phyloP scores from a whole-genome alignment of 64 coral and sea anemone species.

The Montipora sp. region DNA sequence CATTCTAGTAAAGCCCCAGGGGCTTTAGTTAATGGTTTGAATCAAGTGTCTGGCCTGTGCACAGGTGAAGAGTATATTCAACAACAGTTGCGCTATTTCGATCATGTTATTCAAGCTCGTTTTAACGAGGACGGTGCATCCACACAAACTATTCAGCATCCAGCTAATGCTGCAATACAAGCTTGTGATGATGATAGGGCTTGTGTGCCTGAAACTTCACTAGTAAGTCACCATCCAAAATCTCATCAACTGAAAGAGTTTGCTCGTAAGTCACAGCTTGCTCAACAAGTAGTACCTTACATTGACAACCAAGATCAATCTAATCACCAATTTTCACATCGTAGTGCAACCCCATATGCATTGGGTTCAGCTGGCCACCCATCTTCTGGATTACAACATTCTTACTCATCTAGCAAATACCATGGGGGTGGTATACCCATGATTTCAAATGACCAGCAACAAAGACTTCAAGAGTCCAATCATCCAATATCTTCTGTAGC shows the following conservation, averaged over 20 bases:
- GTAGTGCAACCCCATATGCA: not conserved
- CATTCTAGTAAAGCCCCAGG: constrained; percentile 7
- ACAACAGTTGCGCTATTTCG: constrained; percentile 34
- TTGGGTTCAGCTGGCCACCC: constrained; percentile 20
- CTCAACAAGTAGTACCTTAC: constrained; percentile 23
- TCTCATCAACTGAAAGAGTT: constrained; percentile 52
- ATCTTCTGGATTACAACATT: constrained; percentile 2
- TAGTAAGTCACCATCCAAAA: constrained; percentile 2
- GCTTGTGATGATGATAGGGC: constrained; percentile 3
- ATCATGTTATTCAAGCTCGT: constrained; percentile 36
- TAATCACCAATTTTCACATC: constrained; percentile 13
- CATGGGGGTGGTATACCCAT: constrained; percentile 23
- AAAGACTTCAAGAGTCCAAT: constrained; percentile 56
- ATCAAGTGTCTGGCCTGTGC: not conserved
- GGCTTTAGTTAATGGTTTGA: constrained; percentile 21
- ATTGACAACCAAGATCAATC: constrained; percentile 11
- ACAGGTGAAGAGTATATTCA: constrained; percentile 25
- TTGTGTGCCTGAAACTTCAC: constrained; percentile 13
- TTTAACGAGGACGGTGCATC: constrained; percentile 27
- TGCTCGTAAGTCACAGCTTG: constrained; percentile 36
- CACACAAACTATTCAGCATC: constrained; percentile 10
- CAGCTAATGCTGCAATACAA: not conserved
- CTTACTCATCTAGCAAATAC: constrained; percentile 22
- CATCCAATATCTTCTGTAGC: constrained; percentile 26
- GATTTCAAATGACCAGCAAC: constrained; percentile 59